A percentile compares a stretch with the other conserved stretches of the same genome.
These are phyloP conservation scores for Sussaba pulchella DNA, from an alignment of 2,888 invertebrate genomes.

Conservation along the genomic window DNA sequence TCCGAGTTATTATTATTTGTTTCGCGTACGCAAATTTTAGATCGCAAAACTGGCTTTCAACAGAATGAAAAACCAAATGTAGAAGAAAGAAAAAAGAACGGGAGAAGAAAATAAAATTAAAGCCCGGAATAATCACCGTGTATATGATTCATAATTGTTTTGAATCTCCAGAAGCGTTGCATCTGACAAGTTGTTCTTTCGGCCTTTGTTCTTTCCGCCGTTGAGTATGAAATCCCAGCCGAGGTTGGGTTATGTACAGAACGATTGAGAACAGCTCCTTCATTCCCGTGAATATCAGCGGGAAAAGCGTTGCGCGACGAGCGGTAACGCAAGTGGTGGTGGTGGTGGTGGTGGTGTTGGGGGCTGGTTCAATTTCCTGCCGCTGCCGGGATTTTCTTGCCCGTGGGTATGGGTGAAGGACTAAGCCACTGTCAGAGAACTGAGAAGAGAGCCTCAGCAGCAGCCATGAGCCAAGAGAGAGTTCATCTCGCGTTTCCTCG, in stretches of 20 bases:
- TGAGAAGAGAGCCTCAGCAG: constrained; percentile 4
- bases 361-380: constrained; percentile 76
- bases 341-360: constrained; percentile 18
- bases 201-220: neutral
- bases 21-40: no score
- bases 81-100: neutral
- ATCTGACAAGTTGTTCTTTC: neutral
- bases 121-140: no score
- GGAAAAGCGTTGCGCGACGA: constrained; percentile 21
- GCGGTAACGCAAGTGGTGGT: constrained; percentile 9
- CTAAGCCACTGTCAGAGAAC: constrained; percentile 59
- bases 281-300: constrained; percentile 54
- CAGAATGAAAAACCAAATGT: neutral
- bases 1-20: no score
- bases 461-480: constrained; percentile 40
- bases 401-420: constrained; percentile 65
- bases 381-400: constrained; percentile 71
- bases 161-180: no score
- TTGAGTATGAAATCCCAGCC: constrained; percentile 2
- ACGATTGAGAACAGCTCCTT: constrained; percentile 57
- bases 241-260: constrained; percentile 13
- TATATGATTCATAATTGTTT: no score
- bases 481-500: constrained; percentile 36
- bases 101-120: no score
- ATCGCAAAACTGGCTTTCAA: no score